Evolutionary conservation across 2,113 vertebrate genomes (phyloP), one percentile per base, ranked within the genome.

Genomic region (Aplodontia rufa): DNA sequence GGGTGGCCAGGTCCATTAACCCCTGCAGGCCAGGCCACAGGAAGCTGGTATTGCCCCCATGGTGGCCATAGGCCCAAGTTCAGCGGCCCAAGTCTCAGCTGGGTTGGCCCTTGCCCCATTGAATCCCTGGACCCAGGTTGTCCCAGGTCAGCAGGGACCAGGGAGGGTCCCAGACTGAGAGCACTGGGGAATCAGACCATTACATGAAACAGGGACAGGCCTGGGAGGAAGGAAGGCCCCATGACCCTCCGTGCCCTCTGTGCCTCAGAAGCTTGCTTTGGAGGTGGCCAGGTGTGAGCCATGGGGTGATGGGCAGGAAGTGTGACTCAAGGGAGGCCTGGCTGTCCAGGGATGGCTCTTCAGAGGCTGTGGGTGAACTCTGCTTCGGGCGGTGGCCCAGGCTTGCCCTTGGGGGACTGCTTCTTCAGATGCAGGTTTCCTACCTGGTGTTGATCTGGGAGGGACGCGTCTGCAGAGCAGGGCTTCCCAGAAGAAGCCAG

Each of bases 41-140:
- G 62, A 1, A 5, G 64, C 7, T 30, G 32, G 17, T 1, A 16
- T 13, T 7, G 19, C 55, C 6, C 19, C 75, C 53, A 0, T 0
- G 5, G 17, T 9, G 26, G 35, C 45, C 6, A 1, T 26, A 78
- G 42, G 90, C 76, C 53, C 0, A 0, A 30, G 28, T 8, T 30
- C 51, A 14, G 32, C 55, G 55, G 4, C 68, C 55, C 40, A 0
- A 17, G 47, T 20, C 30, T 19, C 35, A 28, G n/a, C 32, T 13
- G 16, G 30, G 5, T 40, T 47, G 5, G 10, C 4, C 45, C 35
- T 7, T 32, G 26, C 11, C 62, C 37, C 45, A 10, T 26, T 53
- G 6, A 66, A 47, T 1, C n/a, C 58, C 49, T 30, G 37, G 86
- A 30, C 47, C 30, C 2, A 55, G 19, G n/a, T 35, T 9, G 1